These are phyloP conservation scores for Dione juno DNA, from an alignment of 2,888 invertebrate genomes.

Conservation along the genomic window DNA sequence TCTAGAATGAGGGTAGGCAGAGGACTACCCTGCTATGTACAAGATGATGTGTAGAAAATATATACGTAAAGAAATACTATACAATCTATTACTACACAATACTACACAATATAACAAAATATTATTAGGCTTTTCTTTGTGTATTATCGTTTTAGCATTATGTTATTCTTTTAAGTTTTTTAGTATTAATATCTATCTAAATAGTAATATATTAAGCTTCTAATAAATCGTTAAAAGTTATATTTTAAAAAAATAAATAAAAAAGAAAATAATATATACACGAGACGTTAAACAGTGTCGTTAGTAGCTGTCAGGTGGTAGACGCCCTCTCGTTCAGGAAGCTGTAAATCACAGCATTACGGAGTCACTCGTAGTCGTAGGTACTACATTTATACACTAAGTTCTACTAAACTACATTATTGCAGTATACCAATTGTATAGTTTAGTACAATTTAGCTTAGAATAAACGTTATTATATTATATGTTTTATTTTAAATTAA, in stretches of 20 bases:
- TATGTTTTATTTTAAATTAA: too few species aligned
- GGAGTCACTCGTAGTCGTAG: constrained; percentile 54
- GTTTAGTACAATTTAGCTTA: constrained; percentile 9
- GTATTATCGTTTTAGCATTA: too few species aligned
- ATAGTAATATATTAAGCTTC: not conserved
- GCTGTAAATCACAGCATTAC: constrained; percentile 73
- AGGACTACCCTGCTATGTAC: too few species aligned
- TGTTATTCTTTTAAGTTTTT: too few species aligned
- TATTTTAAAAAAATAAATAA: not conserved
- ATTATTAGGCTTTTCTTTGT: too few species aligned
- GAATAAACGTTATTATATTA: not conserved
- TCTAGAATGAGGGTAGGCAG: too few species aligned
- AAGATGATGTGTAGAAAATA: too few species aligned
- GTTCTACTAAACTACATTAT: constrained; percentile 50
- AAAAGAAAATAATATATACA: constrained; percentile 10
- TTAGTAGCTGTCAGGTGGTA: constrained; percentile 60
- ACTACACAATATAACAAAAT: too few species aligned
- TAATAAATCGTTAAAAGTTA: constrained; percentile 16
- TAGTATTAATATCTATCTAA: too few species aligned
- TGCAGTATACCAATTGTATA: constrained; percentile 11
- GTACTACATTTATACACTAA: constrained; percentile 58
- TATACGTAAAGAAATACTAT: too few species aligned
- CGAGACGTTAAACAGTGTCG: constrained; percentile 43
- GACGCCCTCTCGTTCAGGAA: constrained; percentile 68
- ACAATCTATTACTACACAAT: too few species aligned